Conservation (phyloP, 2,888 invertebrate genomes). For the Sarcophaga caerulescens region DNA sequence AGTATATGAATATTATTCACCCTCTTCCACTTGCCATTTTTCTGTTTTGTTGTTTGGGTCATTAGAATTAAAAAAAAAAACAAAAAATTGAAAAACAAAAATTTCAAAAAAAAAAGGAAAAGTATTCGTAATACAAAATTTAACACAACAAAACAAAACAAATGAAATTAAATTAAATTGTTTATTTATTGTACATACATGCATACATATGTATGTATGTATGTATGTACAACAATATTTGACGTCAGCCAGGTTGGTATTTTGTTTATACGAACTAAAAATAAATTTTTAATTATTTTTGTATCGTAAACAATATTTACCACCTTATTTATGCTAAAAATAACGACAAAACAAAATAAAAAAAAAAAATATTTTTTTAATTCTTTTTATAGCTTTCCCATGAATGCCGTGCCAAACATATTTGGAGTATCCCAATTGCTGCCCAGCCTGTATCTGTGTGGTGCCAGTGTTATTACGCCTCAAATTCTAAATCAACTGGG, state of each 20-base stretch:
- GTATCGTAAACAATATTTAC: slow-evolving; percentile 6
- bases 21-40: not conserved
- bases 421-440: slow-evolving; percentile 88
- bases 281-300: slow-evolving; percentile 22
- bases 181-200: slow-evolving; percentile 14
- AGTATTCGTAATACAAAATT: not conserved
- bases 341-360: slow-evolving; percentile 2
- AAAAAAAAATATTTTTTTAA: slow-evolving; percentile 1
- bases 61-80: not conserved
- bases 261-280: slow-evolving; percentile 28
- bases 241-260: slow-evolving; percentile 47
- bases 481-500: slow-evolving; percentile 86
- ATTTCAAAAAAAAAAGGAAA: slow-evolving; percentile 5
- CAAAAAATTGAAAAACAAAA: not conserved
- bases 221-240: not conserved
- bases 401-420: slow-evolving; percentile 70
- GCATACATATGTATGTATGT: too few relatives aligned
- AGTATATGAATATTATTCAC: not conserved
- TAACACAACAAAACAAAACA: slow-evolving; percentile 23
- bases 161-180: slow-evolving; percentile 7
- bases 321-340: slow-evolving; percentile 23
- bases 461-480: slow-evolving; percentile 88
- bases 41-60: not conserved
- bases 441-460: slow-evolving; percentile 88
- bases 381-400: slow-evolving; percentile 76